These are phyloP conservation scores for Remorina albescens DNA, from an alignment of 2,797 vertebrate species.

Conservation along the genomic window DNA sequence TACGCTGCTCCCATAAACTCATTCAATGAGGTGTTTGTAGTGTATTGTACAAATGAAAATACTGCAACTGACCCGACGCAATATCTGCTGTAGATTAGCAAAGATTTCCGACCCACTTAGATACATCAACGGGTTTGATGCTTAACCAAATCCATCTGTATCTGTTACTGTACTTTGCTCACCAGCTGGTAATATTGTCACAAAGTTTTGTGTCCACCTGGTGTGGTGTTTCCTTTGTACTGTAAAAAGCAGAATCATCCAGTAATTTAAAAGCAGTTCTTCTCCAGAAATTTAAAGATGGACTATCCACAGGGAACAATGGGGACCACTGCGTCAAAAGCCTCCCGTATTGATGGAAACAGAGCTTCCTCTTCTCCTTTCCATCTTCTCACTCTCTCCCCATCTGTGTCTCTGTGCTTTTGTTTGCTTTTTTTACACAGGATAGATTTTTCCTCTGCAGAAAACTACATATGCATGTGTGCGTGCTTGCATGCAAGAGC, in stretches of 20 bases:
- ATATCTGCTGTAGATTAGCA: no score
- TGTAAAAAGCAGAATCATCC: slow-evolving; percentile 22
- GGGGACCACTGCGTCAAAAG: slow-evolving; percentile 31
- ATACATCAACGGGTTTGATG: no score
- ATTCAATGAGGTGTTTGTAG: no score
- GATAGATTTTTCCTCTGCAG: slow-evolving; percentile 22
- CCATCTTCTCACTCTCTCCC: background rate
- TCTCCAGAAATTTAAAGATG: slow-evolving; percentile 41
- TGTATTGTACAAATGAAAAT: no score
- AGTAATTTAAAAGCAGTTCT: slow-evolving; percentile 39
- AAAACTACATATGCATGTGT: slow-evolving; percentile 6
- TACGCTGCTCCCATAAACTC: background rate
- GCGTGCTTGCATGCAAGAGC: background rate
- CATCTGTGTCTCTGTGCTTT: slow-evolving; percentile 3
- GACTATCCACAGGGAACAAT: slow-evolving; percentile 31
- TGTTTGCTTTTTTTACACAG: slow-evolving; percentile 20
- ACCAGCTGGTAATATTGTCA: no score
- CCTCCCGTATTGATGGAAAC: slow-evolving; percentile 21
- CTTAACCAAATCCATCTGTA: no score
- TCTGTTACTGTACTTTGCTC: no score
- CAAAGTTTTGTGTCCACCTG: background rate
- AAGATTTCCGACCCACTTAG: no score
- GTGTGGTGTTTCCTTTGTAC: no score
- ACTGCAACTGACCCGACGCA: no score
- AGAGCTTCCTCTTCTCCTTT: slow-evolving; percentile 3